These are phyloP conservation scores for Elephas maximus DNA, from an alignment of 2,113 vertebrate genomes.

Conservation along the genomic window DNA sequence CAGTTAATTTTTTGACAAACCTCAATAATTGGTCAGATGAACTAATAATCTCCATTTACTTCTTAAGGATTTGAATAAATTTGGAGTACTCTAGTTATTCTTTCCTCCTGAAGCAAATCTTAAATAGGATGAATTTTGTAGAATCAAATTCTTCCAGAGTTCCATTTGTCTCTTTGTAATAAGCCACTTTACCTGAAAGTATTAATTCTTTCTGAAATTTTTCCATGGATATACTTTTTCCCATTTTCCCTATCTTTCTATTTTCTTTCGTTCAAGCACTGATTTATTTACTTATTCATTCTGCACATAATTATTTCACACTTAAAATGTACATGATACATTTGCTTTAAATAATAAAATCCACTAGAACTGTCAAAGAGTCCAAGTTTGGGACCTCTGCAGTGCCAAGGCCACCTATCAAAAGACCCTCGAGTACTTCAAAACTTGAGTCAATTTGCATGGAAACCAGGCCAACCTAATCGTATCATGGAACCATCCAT, in stretches of 20 bases:
- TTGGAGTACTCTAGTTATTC: not conserved
- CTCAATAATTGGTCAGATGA: not conserved
- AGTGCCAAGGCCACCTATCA: not conserved
- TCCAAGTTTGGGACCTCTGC: not conserved
- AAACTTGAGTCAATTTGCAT: not conserved
- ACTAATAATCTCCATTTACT: not conserved
- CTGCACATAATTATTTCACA: not conserved
- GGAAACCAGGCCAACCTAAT: not conserved
- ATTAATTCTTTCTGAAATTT: not conserved
- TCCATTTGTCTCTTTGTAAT: not conserved
- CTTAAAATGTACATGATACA: not conserved
- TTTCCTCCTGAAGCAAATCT: not conserved
- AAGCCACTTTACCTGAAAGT: not conserved
- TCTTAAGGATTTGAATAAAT: not conserved
- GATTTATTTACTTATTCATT: not conserved
- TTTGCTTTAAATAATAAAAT: conserved; percentile 30
- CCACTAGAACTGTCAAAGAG: not conserved
- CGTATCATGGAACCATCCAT: not conserved
- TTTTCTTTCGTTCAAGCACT: not conserved
- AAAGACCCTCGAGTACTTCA: not conserved
- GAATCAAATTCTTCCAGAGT: not conserved
- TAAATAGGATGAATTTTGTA: not conserved
- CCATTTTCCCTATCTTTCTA: not conserved
- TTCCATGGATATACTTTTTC: not conserved
- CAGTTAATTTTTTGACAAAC: not conserved